Base-by-base conservation (phyloP, 2,113 vertebrate genomes). In the Cyprinodon tularosa region DNA sequence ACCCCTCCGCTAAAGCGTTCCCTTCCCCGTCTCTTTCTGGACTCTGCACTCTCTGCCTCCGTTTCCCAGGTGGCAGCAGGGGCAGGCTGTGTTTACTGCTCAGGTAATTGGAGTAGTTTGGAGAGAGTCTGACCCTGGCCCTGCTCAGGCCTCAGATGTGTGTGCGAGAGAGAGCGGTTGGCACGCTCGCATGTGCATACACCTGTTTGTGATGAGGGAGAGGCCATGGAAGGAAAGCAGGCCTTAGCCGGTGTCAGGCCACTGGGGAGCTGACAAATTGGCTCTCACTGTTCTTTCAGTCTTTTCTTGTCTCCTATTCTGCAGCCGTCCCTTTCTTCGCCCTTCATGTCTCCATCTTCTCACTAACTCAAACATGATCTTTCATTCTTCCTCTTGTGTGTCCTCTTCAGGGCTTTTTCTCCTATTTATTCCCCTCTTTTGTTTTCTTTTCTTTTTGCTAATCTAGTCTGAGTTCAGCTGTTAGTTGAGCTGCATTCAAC, bases 41-140 rank as follows among this genome's bases (percentile, higher is more conserved):
- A 62, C 77, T 82, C 83, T 75, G 71, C 86, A 82, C 88, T 84
- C 81, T 81, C 77, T 69, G 68, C 76, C 81, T 84, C 61, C 75
- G 63, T 76, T 72, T 88, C 91, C 82, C 88, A 89, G 72, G 86
- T 90, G 89, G 79, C 82, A 66, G 66, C 62, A 50, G 4, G 82
- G 81, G 85, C 78, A 89, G 84, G 75, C 87, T 80, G 82, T 90
- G 91, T 91, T 91, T 93, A 92, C 91, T 86, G 83, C 91, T 81
- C 80, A 86, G 86, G 90, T 91, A 92, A 93, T 90, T 92, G 92
- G 89, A 87, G 90, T 88, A 86, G 81, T 91, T 90, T 89, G 83
- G 83, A 83, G 78, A 84, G 70, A 88, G 80, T 75, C 88, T 86
- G 82, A 91, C 87, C 88, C 86, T 59, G 74, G 78, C 74, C 72